Conservation (phyloP, 2,113 vertebrate genomes). For the Mustela nigripes region DNA sequence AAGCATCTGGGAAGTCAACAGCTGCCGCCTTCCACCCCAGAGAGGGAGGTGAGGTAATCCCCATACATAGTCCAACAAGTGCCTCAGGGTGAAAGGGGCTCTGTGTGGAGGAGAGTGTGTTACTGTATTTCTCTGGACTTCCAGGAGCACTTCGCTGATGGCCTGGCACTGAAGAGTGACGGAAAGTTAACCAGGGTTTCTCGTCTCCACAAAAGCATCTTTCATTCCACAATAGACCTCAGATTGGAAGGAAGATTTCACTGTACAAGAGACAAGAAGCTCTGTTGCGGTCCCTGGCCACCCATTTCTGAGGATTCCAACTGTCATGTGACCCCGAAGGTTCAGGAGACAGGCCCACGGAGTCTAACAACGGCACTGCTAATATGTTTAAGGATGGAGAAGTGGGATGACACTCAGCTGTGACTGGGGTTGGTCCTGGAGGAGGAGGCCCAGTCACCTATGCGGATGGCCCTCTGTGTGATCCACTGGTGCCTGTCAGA, state of each 20-base stretch:
- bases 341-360: background rate
- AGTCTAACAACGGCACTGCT: accelerated
- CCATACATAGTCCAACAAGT: background rate
- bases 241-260: constrained; percentile 28
- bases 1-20: constrained; percentile 66
- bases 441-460: background rate
- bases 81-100: constrained; percentile 62
- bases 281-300: background rate
- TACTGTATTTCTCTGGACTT: constrained; percentile 3
- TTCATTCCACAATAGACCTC: constrained; percentile 52
- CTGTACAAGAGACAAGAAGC: background rate
- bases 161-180: background rate
- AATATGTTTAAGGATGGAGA: background rate
- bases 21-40: constrained; percentile 39
- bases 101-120: constrained; percentile 63
- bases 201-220: constrained; percentile 75
- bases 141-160: constrained; percentile 21
- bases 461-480: background rate
- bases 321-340: background rate
- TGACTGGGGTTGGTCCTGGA: background rate
- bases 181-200: background rate
- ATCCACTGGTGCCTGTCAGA: background rate
- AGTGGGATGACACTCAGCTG: background rate
- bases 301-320: background rate
- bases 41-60: constrained; percentile 75